Base-by-base conservation (phyloP, 2,888 invertebrate genomes). In the Drosophila cognata region DNA sequence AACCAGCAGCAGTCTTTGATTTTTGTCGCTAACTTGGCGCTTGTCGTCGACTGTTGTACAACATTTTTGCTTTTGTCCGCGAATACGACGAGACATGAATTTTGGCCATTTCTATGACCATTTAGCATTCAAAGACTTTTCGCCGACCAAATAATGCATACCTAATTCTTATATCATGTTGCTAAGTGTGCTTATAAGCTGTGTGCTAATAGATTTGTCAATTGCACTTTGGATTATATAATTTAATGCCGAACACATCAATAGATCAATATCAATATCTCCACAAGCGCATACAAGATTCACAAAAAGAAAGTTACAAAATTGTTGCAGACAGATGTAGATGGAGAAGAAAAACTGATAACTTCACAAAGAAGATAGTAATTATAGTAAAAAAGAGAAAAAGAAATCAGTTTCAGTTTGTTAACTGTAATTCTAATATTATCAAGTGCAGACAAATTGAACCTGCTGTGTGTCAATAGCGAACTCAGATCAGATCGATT, bases 11-110 rank as follows among this genome's bases (percentile, higher is more conserved):
- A 48, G 43, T 61, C 69, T 71, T 70, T 80, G 82, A 79, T 83
- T 77, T 77, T 77, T 77, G 48, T 59, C 58, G 75, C 79, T 62
- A 88, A 88, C 88, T 90, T 89, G 91, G 83, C 85, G 88, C 88
- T 90, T 89, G 91, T 25, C 46, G 46, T 21, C 21, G 46, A 13
- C 46, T 46, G 46, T 89, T 74, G 88, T 83, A 87, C 88, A 89
- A 77, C 89, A 88, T 90, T 85, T 89, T 81, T 89, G 82, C 80
- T 28, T 38, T 28, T 36, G 64, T 28, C 50, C 57, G n/a, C 50
- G 62, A 66, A 70, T 8, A 21, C 36, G 59, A 46, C 50, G 21
- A 71, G 56, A 60, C 69, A 70, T 57, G 64, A 43, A 65, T 76
- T 68, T 66, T 70, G 72, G 71, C 74, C 73, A 77, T 70, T 75